Evolutionary conservation across 2,888 invertebrate genomes (phyloP), one percentile per base, ranked within the genome.

Genomic region (Leptinotarsa tumamoca): DNA sequence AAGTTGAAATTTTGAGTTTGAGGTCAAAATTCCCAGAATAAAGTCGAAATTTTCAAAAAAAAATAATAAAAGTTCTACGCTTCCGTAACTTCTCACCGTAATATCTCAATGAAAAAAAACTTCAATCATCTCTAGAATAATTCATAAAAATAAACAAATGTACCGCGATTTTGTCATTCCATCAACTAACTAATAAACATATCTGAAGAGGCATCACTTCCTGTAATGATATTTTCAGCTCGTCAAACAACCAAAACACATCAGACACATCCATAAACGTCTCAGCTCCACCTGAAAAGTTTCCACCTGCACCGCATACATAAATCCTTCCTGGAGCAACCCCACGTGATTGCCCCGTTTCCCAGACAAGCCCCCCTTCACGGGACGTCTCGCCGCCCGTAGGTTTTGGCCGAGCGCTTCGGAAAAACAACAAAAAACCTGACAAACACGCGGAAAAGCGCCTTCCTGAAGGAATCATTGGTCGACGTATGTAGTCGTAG

Each of bases 401-500:
- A 33, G 54, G n/a, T n/a, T 52, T 10, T n/a, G 56, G 54, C 43
- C 21, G 49, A 18, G 21, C 49, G 58, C 49, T 58, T 58, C 70
- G 49, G 70, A 49, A 50, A 70, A 70, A 70, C 33, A 58, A 58
- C 49, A 49, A 33, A 70, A 70, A 70, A 73, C 51, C 49, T 27
- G 51, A 77, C 69, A 75, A 67, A 78, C 68, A 77, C 68, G 75
- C 68, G 74, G 72, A 68, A 79, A 76, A 75, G 61, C 74, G 75
- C 72, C 69, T 68, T 68, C 71, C 77, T 70, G 72, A 68, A 80
- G 78, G 82, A 82, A 79, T 79, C 81, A 84, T 84, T 84, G 84
- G 84, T 82, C 79, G 84, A 82, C 78, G 79, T 78, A 79, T 79
- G 80, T 72, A 79, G 74, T 77, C 74, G 76, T 67, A 79, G 82